phyloP scores from a whole-genome alignment of 2,888 invertebrate species.

The Penaeus monodon region DNA sequence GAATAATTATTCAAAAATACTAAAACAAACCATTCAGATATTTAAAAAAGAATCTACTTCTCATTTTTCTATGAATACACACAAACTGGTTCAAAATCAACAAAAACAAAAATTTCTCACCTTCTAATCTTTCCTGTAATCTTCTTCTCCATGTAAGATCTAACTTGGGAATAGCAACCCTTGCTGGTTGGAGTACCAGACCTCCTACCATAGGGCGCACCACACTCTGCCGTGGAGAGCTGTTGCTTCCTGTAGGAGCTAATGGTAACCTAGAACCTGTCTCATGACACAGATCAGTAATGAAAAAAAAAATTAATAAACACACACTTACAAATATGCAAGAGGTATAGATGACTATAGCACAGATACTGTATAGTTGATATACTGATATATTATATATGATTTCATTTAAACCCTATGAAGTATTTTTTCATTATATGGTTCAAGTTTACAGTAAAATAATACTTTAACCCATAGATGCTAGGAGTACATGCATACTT shows the following conservation, averaged over 20 bases:
- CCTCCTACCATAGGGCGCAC: conserved; percentile 43
- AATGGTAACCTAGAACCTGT: conserved; percentile 34
- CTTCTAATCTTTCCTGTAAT: conserved; percentile 17
- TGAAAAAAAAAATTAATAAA: conserved; percentile 8
- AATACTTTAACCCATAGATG: no score
- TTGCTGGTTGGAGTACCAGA: conserved; percentile 42
- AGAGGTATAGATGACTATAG: no score
- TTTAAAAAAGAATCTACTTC: no score
- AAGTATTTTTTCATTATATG: not conserved
- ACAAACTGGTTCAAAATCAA: no score
- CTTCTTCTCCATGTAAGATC: conserved; percentile 29
- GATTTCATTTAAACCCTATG: not conserved
- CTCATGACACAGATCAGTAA: no score
- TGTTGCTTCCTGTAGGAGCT: not conserved
- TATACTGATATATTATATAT: not conserved
- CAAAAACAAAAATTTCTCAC: conserved; percentile 6
- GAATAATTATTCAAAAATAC: not conserved
- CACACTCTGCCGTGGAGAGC: conserved; percentile 33
- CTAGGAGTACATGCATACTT: no score
- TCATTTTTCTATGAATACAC: no score
- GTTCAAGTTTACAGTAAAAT: no score
- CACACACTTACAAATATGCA: no score
- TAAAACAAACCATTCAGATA: no score
- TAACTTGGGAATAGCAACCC: conserved; percentile 47
- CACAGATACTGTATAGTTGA: no score